These are phyloP conservation scores for Probaryconus sp. DNA, from an alignment of 1,140 invertebrate genomes.

Conservation along the genomic window DNA sequence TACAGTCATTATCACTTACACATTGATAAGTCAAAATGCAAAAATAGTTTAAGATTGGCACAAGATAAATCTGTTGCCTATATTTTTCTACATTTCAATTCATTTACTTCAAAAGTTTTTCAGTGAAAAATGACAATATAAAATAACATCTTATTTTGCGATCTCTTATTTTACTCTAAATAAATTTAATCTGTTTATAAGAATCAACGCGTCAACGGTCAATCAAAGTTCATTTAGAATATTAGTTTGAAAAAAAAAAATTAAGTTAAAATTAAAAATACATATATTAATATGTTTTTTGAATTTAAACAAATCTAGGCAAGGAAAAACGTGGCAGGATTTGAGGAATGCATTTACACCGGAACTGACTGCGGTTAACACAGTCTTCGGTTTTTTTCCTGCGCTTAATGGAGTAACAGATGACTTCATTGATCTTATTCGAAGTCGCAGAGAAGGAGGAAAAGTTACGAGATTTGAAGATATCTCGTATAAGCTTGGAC, in stretches of 20 bases:
- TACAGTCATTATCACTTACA: too few species aligned
- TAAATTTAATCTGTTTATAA: too few species aligned
- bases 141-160: too few species aligned
- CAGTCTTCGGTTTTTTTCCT: slow-evolving; percentile 87
- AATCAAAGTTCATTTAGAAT: too few species aligned
- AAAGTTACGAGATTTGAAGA: slow-evolving; percentile 82
- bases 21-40: slow-evolving; percentile 20
- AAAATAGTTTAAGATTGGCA: slow-evolving; percentile 16
- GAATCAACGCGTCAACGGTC: too few species aligned
- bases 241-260: slow-evolving; percentile 17
- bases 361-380: slow-evolving; percentile 86
- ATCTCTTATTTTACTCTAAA: too few species aligned
- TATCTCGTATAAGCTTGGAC: slow-evolving; percentile 85
- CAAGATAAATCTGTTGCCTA: too few species aligned
- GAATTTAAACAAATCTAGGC: slow-evolving; percentile 76
- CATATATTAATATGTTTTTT: too few species aligned
- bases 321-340: slow-evolving; percentile 88
- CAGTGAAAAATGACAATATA: too few species aligned
- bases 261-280: slow-evolving; percentile 9
- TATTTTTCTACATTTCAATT: too few species aligned
- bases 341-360: slow-evolving; percentile 86
- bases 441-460: slow-evolving; percentile 75
- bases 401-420: slow-evolving; percentile 87
- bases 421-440: slow-evolving; percentile 86
- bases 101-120: too few species aligned